Evolutionary conservation across 2,797 vertebrate genomes (phyloP), one percentile per base, ranked within the genome.

Genomic region (Coendou prehensilis): DNA sequence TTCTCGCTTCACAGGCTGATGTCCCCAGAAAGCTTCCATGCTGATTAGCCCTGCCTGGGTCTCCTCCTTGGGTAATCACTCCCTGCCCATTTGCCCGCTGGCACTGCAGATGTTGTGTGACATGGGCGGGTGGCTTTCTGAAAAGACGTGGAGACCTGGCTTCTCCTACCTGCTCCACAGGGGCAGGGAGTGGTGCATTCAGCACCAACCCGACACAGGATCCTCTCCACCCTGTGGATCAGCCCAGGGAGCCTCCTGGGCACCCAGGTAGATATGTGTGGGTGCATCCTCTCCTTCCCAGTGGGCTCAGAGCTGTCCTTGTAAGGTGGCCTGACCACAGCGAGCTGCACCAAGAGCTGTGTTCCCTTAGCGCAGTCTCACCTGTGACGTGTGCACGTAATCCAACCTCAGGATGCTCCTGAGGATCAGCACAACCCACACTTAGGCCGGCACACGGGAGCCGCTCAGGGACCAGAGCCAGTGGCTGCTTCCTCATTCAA

Each of bases 21-120:
- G 78, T 85, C 64, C 94, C 89, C 92, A 81, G 95, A 95, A 97
- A 96, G 59, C 63, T 57, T 50, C 69, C 93, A 75, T 89, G 88
- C 90, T 92, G 80, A 81, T 91, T 80, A 81, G 76, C 63, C 26
- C 73, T 26, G 75, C 75, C 81, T 37, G 14, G 54, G 67, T 57
- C 87, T 87, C 57, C 87, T 85, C 54, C 83, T 83, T 95, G 2
- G n/a, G 83, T 82, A 78, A 56, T 71, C 59, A 64, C 14, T 33
- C 64, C 78, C 85, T 78, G 41, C 63, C 92, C 26, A 1, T 26
- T 56, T 89, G 57, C 82, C 93, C 0, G 9, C 14, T 11, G 71
- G 87, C 87, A 47, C 45, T 94, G 64, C 85, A 96, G 94, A 85
- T 94, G 90, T 93, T n/a, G 57, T 83, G 30, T 76, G 64, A 57